phyloP scores from a whole-genome alignment of 2,888 invertebrate genomes.

The Cacoxenus indagator region DNA sequence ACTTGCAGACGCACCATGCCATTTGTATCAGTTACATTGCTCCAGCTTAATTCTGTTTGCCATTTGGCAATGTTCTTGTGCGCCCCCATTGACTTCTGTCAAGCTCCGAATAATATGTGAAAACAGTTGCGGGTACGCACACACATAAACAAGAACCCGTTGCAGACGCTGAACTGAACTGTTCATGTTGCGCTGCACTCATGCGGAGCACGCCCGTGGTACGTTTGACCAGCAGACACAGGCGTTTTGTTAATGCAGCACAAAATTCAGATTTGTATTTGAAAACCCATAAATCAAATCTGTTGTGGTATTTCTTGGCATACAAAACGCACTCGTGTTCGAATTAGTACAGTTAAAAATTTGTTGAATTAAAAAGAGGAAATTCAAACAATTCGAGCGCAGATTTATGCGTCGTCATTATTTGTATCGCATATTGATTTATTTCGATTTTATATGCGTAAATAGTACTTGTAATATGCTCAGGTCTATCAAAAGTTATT shows the following conservation, averaged over 20 bases:
- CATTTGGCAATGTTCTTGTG: background rate
- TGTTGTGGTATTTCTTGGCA: background rate
- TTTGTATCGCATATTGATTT: constrained; percentile 3
- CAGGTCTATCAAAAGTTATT: constrained; percentile 45
- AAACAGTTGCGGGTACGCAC: background rate
- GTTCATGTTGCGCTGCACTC: background rate
- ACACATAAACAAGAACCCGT: background rate
- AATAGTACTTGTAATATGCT: constrained; percentile 33
- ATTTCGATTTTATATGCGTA: background rate
- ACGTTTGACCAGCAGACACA: background rate
- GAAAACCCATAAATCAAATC: constrained; percentile 56
- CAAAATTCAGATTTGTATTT: constrained; percentile 60
- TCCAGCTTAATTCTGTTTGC: too few species aligned
- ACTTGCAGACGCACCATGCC: background rate
- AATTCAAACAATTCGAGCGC: background rate
- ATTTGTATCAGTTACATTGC: background rate
- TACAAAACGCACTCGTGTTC: constrained; percentile 14
- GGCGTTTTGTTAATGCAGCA: constrained; percentile 55
- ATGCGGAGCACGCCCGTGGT: background rate
- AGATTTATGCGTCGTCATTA: constrained; percentile 11
- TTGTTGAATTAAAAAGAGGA: background rate
- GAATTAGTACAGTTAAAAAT: background rate
- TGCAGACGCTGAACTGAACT: background rate
- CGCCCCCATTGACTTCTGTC: constrained; percentile 14
- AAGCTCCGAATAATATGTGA: background rate